Evolutionary conservation across 2,113 vertebrate species (phyloP).

Genomic region (Nestor notabilis): DNA sequence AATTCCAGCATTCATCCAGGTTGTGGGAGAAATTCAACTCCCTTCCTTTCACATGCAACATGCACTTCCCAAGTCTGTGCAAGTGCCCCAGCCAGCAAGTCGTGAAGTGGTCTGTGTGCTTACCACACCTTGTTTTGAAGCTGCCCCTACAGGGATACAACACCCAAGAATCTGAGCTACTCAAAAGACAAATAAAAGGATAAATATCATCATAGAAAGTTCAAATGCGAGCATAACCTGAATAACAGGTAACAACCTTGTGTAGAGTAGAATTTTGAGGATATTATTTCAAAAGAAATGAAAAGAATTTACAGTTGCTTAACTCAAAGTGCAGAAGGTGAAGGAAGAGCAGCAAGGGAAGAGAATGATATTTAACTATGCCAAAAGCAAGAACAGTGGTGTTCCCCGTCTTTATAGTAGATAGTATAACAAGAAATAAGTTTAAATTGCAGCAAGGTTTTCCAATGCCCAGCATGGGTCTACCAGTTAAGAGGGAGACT

Average conservation of each 20-base stretch:
- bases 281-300: neutral
- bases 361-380: neutral
- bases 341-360: neutral
- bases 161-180: neutral
- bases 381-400: neutral
- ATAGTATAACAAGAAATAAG: neutral
- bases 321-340: neutral
- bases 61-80: neutral
- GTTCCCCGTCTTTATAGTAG: neutral
- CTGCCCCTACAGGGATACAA: neutral
- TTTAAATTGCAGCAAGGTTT: neutral
- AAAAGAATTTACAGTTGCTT: slow-evolving; percentile 27
- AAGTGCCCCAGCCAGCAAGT: neutral
- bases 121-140: neutral
- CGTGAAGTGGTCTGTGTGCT: neutral
- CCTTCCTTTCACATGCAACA: neutral
- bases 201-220: neutral
- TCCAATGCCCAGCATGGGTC: neutral
- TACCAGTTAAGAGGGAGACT: neutral
- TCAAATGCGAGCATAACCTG: neutral
- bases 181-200: neutral
- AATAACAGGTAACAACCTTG: neutral
- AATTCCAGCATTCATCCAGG: neutral
- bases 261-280: neutral
- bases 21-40: neutral